Percentiles rank a stretch among this genome's conserved stretches.
phyloP scores from a whole-genome alignment of 2,888 invertebrate species.

The Acrobasis repandana region DNA sequence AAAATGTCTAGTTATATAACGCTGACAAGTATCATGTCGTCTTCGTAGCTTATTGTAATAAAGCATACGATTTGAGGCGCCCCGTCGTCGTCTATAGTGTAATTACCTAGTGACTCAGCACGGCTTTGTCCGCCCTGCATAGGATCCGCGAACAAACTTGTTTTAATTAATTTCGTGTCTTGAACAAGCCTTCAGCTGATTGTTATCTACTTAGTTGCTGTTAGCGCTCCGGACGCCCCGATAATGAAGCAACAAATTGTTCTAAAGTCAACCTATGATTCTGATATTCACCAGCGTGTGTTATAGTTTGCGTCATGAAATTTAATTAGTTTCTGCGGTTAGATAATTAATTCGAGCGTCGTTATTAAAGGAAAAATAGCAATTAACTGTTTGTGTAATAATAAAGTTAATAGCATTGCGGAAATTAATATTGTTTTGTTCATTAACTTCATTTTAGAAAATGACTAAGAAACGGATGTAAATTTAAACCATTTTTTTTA shows the following conservation, averaged over 20 bases:
- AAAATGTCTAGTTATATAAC: no score
- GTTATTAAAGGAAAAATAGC: conserved; percentile 4
- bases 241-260: conserved; percentile 78
- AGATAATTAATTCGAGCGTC: conserved; percentile 4
- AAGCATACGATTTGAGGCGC: conserved; percentile 69
- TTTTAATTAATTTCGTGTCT: conserved; percentile 84
- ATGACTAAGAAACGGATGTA: no score
- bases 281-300: conserved; percentile 40
- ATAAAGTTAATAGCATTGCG: no score
- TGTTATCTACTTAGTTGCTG: conserved; percentile 82
- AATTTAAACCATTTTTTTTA: no score
- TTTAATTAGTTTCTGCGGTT: conserved; percentile 22
- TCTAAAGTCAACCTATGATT: conserved; percentile 62
- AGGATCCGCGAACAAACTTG: conserved; percentile 83
- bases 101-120: conserved; percentile 82
- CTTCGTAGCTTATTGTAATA: conserved; percentile 52
- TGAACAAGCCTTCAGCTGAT: conserved; percentile 80
- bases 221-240: conserved; percentile 74
- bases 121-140: conserved; percentile 80
- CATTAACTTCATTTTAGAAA: no score
- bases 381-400: no score
- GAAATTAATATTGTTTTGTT: no score
- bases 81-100: conserved; percentile 66
- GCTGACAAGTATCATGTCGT: no score
- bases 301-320: conserved; percentile 22